These are phyloP conservation scores for Asobara japonica DNA, from an alignment of 1,140 invertebrate species.

Conservation along the genomic window DNA sequence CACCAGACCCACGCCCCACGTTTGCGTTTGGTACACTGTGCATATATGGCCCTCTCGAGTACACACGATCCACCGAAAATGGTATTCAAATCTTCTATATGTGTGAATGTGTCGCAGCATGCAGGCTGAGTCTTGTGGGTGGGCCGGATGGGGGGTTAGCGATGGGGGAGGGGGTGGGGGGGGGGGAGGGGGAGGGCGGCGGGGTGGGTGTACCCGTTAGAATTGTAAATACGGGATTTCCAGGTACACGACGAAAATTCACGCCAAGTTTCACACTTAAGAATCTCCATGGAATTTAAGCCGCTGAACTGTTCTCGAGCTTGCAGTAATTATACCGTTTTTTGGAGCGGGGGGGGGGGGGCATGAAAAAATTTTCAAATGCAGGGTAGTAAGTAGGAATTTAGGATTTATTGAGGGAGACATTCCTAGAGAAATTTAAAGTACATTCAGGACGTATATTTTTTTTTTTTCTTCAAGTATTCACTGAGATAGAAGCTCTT, in stretches of 20 bases:
- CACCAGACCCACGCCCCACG: neutral
- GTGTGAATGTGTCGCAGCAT: neutral
- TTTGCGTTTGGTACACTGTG: conserved; percentile 5
- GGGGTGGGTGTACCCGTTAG: neutral
- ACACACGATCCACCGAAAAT: neutral
- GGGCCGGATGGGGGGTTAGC: neutral
- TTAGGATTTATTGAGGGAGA: neutral
- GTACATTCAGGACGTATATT: too few relatives aligned
- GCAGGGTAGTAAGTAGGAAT: too few relatives aligned
- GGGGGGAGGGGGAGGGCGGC: neutral
- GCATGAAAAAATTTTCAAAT: too few relatives aligned
- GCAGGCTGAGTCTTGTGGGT: neutral
- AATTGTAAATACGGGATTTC: conserved; percentile 2
- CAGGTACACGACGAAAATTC: conserved; percentile 10
- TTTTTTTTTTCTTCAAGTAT: too few relatives aligned
- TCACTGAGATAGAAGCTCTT: too few relatives aligned
- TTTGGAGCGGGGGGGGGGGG: neutral
- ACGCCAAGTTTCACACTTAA: conserved; percentile 11
- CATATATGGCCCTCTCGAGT: neutral
- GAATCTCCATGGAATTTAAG: neutral
- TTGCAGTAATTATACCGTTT: neutral
- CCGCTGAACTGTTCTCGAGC: neutral
- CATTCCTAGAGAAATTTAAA: too few relatives aligned
- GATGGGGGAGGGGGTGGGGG: neutral
- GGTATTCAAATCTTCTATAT: neutral